phyloP scores from a whole-genome alignment of 2,113 vertebrate genomes.

The Strix aluco region DNA sequence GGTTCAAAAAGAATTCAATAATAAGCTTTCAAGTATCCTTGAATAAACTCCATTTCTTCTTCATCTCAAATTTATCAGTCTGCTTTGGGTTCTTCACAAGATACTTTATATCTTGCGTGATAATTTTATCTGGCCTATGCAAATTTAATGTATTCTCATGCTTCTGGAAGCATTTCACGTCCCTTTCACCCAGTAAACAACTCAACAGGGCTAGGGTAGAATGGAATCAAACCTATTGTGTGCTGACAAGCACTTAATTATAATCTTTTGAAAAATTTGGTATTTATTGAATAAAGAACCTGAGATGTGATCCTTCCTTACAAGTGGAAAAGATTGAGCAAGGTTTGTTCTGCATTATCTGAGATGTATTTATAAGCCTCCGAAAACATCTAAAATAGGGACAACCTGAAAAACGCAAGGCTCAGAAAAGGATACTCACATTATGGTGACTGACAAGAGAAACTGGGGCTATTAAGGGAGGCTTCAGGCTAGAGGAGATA shows the following conservation, averaged over 20 bases:
- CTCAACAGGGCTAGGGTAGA: background rate
- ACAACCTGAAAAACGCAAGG: background rate
- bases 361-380: background rate
- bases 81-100: background rate
- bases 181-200: background rate
- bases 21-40: background rate
- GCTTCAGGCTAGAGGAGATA: background rate
- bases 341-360: background rate
- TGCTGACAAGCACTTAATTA: background rate
- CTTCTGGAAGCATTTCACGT: background rate
- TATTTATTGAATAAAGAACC: background rate
- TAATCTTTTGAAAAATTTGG: background rate
- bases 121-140: background rate
- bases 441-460: background rate
- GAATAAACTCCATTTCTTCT: background rate
- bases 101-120: background rate
- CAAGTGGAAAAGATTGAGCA: background rate
- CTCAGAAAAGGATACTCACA: background rate
- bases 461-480: background rate
- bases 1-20: background rate
- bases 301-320: background rate
- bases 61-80: background rate
- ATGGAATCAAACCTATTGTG: background rate
- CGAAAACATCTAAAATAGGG: background rate
- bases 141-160: background rate